Conservation (phyloP, 2,797 vertebrate genomes). For the Moxostoma hubbsi region DNA sequence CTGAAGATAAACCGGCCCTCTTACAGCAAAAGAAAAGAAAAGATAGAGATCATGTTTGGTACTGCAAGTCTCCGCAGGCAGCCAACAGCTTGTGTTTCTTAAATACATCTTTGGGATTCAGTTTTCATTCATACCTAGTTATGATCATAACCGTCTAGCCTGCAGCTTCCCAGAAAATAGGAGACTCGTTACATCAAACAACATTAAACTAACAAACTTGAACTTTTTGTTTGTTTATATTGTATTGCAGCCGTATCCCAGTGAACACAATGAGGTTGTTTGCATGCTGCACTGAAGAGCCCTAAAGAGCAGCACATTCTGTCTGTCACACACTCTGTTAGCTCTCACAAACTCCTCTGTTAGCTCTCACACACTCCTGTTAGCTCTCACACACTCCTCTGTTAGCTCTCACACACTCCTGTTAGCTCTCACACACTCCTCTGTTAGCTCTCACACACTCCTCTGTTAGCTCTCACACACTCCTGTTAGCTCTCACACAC, state of each 20-base stretch:
- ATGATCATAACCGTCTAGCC: neutral
- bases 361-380: too few species aligned
- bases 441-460: too few species aligned
- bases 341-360: neutral
- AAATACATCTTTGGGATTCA: slow-evolving; percentile 18
- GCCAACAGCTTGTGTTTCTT: neutral
- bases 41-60: slow-evolving; percentile 23
- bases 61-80: neutral
- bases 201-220: neutral
- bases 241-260: neutral
- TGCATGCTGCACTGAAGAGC: slow-evolving; percentile 20
- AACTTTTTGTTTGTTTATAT: slow-evolving; percentile 11
- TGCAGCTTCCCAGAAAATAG: neutral
- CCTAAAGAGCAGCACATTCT: neutral
- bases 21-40: slow-evolving; percentile 13
- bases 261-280: neutral
- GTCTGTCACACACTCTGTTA: too few species aligned
- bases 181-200: neutral
- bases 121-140: slow-evolving; percentile 9
- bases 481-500: too few species aligned
- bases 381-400: neutral
- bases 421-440: slow-evolving; percentile 3
- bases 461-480: neutral
- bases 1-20: slow-evolving; percentile 8
- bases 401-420: too few species aligned